These are phyloP conservation scores for Gobionotothen gibberifrons DNA, from an alignment of 2,797 vertebrate species.

Conservation along the genomic window DNA sequence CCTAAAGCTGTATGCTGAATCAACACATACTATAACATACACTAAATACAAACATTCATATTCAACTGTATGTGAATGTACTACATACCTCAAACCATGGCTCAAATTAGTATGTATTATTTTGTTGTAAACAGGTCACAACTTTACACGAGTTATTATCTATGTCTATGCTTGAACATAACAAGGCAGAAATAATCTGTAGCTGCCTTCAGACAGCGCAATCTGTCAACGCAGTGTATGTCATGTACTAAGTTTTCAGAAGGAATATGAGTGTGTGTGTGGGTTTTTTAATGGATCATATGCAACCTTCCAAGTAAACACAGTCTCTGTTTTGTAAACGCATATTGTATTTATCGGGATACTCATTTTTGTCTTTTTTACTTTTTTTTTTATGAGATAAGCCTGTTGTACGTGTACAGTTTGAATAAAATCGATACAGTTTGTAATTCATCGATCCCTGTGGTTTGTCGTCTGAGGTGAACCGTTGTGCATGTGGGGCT, in stretches of 20 bases:
- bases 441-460: conserved; percentile 68
- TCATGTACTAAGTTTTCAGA: conserved; percentile 61
- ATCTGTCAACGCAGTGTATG: conserved; percentile 39
- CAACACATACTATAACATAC: conserved; percentile 32
- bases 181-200: conserved; percentile 51
- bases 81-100: conserved; percentile 66
- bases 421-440: conserved; percentile 86
- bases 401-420: conserved; percentile 85
- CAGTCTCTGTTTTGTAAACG: conserved; percentile 61
- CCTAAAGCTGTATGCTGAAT: conserved; percentile 23
- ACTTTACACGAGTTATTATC: conserved; percentile 25
- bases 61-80: conserved; percentile 55
- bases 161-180: conserved; percentile 43
- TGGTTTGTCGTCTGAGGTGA: conserved; percentile 40
- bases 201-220: conserved; percentile 22
- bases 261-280: conserved; percentile 59
- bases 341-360: conserved; percentile 80
- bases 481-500: not conserved
- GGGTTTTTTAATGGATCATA: conserved; percentile 54
- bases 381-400: conserved; percentile 75
- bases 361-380: conserved; percentile 88
- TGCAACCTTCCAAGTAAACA: conserved; percentile 70
- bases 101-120: conserved; percentile 37
- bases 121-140: conserved; percentile 30
- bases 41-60: conserved; percentile 38